Base-by-base conservation (phyloP, 23 tunicate genomes). In the Styela clava region DNA sequence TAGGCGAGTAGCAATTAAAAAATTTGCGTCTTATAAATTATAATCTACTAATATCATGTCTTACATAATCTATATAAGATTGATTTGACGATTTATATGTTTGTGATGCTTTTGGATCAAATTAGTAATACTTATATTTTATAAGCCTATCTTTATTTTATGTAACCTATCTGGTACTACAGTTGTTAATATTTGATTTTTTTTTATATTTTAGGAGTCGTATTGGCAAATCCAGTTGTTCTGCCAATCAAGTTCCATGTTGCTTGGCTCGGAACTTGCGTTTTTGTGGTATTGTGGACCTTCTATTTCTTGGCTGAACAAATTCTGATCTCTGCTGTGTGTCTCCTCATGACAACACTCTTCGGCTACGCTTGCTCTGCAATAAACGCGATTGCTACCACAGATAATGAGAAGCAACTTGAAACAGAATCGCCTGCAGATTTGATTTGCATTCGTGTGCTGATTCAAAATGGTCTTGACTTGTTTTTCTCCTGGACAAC, bases 391-490 rank as follows among this genome's bases (percentile, higher is more conserved):
- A 22, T 51, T n/a, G 81, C 81, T 7, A 76, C 81, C 9, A n/a
- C 28, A 16, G 24, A 23, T 0, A 22, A 76, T 76, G 81, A 76
- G 44, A 51, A 29, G 18, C 16, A 23, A 18, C 65, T 76, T n/a
- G 78, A 31, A 16, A 44, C 7, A 44, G 12, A 44, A 5, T 44
- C 56, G 12, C 64, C 64, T 7, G 81, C 64, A 7, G 81, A 76
- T 76, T 44, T 76, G 65, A 76, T 76, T 24, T 76, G 81, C 65
- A 76, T 76, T 44, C 63, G 81, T 35, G 81, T 76, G n/a, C 27
- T 76, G 24, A 22, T 76, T 22, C 81, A 76, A 21, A 76, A 76
- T 44, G 81, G 81, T 25, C 37, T 76, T 52, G 52, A 44, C 44
- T 26, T 76, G 16, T 52, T 36, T 44, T 76, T 76, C 52, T 37